These are phyloP conservation scores for Deilephila elpenor DNA, from an alignment of 2,888 invertebrate genomes.

Conservation along the genomic window DNA sequence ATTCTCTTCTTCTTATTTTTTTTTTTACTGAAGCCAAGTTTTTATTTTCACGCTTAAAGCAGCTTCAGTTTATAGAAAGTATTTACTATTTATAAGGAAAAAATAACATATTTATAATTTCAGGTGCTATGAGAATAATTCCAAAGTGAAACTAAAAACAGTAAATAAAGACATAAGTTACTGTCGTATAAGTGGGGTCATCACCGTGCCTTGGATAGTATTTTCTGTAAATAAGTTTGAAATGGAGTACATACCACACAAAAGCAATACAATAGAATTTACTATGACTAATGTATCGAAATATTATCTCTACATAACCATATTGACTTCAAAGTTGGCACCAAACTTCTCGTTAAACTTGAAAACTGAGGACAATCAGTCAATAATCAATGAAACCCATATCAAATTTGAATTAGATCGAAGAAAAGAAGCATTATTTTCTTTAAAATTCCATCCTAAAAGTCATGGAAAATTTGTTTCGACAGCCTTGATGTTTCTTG, in stretches of 20 bases:
- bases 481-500: constrained; percentile 69
- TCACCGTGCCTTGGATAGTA: constrained; percentile 72
- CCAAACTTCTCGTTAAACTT: constrained; percentile 68
- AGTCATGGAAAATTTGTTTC: constrained; percentile 67
- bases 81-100: not conserved
- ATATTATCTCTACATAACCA: constrained; percentile 64
- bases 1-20: constrained; percentile 28
- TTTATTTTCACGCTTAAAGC: no score
- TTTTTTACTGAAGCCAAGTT: not conserved
- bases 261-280: constrained; percentile 61
- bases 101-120: constrained; percentile 36
- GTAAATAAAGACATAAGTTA: constrained; percentile 71
- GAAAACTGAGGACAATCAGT: constrained; percentile 52
- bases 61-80: not conserved
- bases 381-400: constrained; percentile 56
- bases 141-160: constrained; percentile 65
- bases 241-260: constrained; percentile 57
- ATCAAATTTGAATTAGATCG: constrained; percentile 70
- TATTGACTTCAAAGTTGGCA: constrained; percentile 63
- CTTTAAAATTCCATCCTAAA: constrained; percentile 70
- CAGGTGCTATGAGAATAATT: constrained; percentile 71
- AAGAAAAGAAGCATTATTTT: constrained; percentile 51
- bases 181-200: constrained; percentile 70
- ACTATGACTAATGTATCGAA: constrained; percentile 75
- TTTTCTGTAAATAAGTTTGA: constrained; percentile 74